phyloP scores from a whole-genome alignment of 2,113 vertebrate species.

The Oenanthe melanoleuca region DNA sequence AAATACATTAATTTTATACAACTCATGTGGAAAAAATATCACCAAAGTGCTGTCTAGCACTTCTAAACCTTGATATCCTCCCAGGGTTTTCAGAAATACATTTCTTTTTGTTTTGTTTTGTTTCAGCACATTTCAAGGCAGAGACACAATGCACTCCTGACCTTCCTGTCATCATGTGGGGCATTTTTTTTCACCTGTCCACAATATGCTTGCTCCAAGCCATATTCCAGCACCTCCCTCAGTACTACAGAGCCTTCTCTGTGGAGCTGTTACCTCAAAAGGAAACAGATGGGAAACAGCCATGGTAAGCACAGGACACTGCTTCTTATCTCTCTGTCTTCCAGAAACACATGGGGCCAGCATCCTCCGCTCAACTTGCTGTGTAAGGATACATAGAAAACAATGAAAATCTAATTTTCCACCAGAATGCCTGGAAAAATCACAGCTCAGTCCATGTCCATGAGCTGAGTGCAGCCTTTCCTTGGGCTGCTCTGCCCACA shows the following conservation, averaged over 20 bases:
- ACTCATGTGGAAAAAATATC: background rate
- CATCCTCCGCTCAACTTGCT: background rate
- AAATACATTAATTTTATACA: background rate
- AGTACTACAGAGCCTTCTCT: background rate
- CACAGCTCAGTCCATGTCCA: background rate
- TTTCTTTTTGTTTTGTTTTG: background rate
- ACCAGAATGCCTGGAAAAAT: background rate
- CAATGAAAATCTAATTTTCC: background rate
- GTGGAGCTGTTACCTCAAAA: background rate
- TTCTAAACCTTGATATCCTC: background rate
- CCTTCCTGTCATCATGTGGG: constrained; percentile 2
- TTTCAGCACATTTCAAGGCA: constrained; percentile 12
- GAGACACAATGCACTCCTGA: background rate
- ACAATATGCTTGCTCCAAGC: background rate
- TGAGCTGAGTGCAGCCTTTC: background rate
- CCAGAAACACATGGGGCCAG: background rate
- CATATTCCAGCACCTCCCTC: background rate
- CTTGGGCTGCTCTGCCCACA: background rate
- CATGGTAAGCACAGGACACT: background rate
- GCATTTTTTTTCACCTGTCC: background rate
- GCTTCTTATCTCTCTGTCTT: background rate
- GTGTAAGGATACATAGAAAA: background rate
- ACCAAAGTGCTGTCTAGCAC: background rate
- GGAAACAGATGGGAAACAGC: constrained; percentile 21
- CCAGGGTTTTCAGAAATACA: background rate